A percentile compares a stretch with the other conserved stretches of the same genome.
phyloP scores from a whole-genome alignment of 2,113 vertebrate species.

The Campylomormyrus numenius region DNA sequence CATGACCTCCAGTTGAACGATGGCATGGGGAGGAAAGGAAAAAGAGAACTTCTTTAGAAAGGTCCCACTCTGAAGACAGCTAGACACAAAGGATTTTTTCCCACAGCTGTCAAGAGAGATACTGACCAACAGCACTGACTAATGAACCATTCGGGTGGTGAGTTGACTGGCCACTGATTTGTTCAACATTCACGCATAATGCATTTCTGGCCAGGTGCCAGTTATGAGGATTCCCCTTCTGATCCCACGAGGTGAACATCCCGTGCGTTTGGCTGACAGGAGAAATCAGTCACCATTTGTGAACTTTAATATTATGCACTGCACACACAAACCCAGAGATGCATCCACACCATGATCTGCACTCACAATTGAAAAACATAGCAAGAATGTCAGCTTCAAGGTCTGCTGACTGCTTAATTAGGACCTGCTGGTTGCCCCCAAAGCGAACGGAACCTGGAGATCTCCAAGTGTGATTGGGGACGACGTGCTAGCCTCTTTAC shows the following conservation, averaged over 20 bases:
- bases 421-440: constrained; percentile 24
- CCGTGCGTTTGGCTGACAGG: constrained; percentile 13
- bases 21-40: background rate
- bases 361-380: constrained; percentile 16
- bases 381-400: constrained; percentile 26
- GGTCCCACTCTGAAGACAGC: background rate
- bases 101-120: background rate
- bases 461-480: background rate
- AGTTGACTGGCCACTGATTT: background rate
- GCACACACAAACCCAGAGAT: background rate
- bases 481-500: background rate
- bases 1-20: background rate
- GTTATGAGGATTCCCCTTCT: background rate
- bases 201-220: background rate
- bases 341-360: background rate
- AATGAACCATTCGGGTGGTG: background rate
- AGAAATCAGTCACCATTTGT: constrained; percentile 18
- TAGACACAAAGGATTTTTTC: background rate
- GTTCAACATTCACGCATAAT: background rate
- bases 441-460: background rate
- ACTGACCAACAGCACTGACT: background rate
- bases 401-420: constrained; percentile 28
- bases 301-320: background rate
- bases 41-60: background rate
- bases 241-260: background rate